A percentile compares a stretch with the other conserved stretches of the same genome.
Conservation (phyloP, 2,888 invertebrate genomes). For the Cryptocheilus praepositus region DNA sequence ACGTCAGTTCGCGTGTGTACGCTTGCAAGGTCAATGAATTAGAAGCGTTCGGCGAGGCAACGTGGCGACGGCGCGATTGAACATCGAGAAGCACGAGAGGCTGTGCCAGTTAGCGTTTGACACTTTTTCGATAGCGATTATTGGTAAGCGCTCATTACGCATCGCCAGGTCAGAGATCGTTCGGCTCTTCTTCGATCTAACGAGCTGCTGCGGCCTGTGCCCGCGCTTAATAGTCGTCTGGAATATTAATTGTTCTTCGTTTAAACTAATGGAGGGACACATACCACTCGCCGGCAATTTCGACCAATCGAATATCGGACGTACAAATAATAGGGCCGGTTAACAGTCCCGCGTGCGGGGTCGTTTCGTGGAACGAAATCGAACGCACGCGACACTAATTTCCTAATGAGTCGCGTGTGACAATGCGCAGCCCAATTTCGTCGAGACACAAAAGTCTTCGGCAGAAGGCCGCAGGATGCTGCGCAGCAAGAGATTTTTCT, state of each 20-base stretch:
- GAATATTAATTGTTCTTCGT: conserved; percentile 50
- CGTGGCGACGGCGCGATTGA: too few relatives aligned
- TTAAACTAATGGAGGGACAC: conserved; percentile 41
- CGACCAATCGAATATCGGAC: conserved; percentile 45
- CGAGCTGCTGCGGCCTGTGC: background rate
- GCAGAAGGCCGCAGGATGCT: too few relatives aligned
- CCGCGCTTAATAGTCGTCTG: conserved; percentile 37
- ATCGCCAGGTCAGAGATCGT: conserved; percentile 5
- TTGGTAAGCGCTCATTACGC: conserved; percentile 10
- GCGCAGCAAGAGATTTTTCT: too few relatives aligned
- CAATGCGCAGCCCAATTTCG: conserved; percentile 26
- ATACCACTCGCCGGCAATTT: conserved; percentile 38
- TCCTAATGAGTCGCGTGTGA: conserved; percentile 32
- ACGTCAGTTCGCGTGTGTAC: too few relatives aligned
- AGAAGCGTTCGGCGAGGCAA: too few relatives aligned
- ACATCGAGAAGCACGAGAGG: too few relatives aligned
- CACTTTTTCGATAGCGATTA: conserved; percentile 2
- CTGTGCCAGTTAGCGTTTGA: too few relatives aligned
- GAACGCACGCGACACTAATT: conserved; percentile 34
- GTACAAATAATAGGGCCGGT: conserved; percentile 27
- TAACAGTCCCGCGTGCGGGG: background rate
- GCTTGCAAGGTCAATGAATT: too few relatives aligned
- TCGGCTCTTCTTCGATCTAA: background rate
- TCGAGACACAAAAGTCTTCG: too few relatives aligned
- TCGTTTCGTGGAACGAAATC: conserved; percentile 1